A percentile compares a stretch with the other conserved stretches of the same genome.
phyloP scores from a whole-genome alignment of 1,140 invertebrate species.

The Brachionus asplanchnoidis region DNA sequence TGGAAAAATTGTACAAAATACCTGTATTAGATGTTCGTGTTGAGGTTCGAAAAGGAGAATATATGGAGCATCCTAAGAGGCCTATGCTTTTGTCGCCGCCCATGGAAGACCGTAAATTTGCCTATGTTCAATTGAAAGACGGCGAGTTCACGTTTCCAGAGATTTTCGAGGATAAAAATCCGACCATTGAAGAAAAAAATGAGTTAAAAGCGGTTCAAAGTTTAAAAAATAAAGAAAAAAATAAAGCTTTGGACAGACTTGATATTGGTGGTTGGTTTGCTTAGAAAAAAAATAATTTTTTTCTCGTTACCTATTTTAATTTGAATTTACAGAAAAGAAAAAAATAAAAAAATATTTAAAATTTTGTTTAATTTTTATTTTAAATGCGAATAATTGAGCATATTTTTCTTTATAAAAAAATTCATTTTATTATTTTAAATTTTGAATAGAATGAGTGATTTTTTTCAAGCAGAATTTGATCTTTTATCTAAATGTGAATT shows the following conservation, averaged over 20 bases:
- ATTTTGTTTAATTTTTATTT: not conserved
- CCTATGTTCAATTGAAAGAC: conserved; percentile 35
- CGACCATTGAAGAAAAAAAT: not conserved
- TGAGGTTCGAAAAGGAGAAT: conserved; percentile 3
- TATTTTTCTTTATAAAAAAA: not conserved
- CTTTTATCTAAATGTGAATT: not conserved
- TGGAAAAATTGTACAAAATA: conserved; percentile 41
- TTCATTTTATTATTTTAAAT: not conserved
- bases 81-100: conserved; percentile 23
- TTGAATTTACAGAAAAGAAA: not conserved
- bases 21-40: conserved; percentile 34
- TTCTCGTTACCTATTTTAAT: not conserved
- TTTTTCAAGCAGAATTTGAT: not conserved
- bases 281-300: not conserved
- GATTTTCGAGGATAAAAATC: conserved; percentile 29
- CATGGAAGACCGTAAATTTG: conserved; percentile 28
- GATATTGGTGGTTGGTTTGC: conserved; percentile 40
- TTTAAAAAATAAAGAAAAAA: conserved; percentile 36
- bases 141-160: conserved; percentile 11
- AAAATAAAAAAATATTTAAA: not conserved
- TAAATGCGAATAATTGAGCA: not conserved
- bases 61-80: conserved; percentile 28
- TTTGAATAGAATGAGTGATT: not conserved
- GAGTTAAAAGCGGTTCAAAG: not conserved
- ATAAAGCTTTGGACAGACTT: conserved; percentile 22